These are phyloP conservation scores for Sardinella longiceps DNA, from an alignment of 2,797 vertebrate genomes.

Conservation along the genomic window DNA sequence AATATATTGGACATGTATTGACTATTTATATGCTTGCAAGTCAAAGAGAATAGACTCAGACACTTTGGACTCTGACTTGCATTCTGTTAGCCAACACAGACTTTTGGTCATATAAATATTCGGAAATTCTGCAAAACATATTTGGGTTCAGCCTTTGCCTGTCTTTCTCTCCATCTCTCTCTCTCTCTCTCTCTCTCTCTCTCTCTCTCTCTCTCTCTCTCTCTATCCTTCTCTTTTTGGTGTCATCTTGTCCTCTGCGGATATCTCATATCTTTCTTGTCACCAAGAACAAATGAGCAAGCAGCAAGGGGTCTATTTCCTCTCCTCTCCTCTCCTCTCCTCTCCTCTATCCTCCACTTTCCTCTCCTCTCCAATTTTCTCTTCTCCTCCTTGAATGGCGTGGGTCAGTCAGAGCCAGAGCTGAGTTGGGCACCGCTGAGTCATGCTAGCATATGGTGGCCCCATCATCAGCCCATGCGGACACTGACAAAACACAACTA, in stretches of 20 bases:
- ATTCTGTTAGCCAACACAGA: neutral
- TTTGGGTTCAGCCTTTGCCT: neutral
- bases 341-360: neutral
- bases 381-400: neutral
- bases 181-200: neutral
- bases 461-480: neutral
- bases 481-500: neutral
- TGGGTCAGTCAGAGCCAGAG: neutral
- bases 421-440: neutral
- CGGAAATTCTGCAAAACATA: neutral
- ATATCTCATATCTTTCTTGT: neutral
- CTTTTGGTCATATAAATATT: neutral
- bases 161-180: neutral
- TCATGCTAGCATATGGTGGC: neutral
- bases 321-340: conserved; percentile 14
- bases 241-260: neutral
- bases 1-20: neutral
- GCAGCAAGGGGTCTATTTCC: neutral
- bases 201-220: neutral
- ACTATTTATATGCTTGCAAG: neutral
- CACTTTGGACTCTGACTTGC: neutral
- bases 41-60: neutral
- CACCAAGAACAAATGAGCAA: neutral
- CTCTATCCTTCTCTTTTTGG: neutral
- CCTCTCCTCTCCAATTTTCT: neutral